Evolutionary conservation across 2,797 vertebrate genomes (phyloP), one percentile per base, ranked within the genome.

Genomic region (Odontamblyopus rebecca): DNA sequence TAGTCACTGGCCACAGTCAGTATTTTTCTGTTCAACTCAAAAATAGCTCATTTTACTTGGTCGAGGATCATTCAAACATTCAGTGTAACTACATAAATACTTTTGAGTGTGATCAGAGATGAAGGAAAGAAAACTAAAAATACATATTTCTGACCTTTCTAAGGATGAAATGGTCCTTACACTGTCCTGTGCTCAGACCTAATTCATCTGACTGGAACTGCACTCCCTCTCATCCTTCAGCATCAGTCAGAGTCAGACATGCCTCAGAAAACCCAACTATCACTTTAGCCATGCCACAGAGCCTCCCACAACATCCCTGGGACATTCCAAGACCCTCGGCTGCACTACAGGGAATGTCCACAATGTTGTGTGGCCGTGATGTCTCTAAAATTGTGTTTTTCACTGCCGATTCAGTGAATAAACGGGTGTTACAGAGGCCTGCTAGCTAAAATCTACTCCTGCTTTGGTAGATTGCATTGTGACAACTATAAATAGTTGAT

Each of bases 361-460:
- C 92, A 93, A 92, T 78, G 86, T 89, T 86, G 83, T 72, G 85
- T 87, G 29, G 50, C 54, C 83, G 69, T 44, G 48, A 67, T 16
- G 61, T 44, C 61, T 61, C 23, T 51, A 84, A 74, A 81, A 56
- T 53, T 90, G 91, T 94, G 72, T 71, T 94, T 94, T 94, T 85
- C 91, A 92, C 89, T 94, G 92, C 91, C 65, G 85, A 57, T 30
- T 57, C 53, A 68, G 67, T 86, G 88, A 61, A 60, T n/a, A 26
- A 69, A 50, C 61, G 12, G 61, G n/a, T 63, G 61, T n/a, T 63
- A 35, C 48, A 57, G 73, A 71, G 93, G 27, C 44, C 41, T 66
- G 38, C 26, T 50, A 29, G 44, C 16, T 12, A 50, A 30, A 67
- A 67, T 32, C 65, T 54, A 13, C 65, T 67, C 53, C 50, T 67